A percentile compares a stretch with the other conserved stretches of the same genome.
Conservation (phyloP, 2,113 vertebrate species). For the Antechinus stuartii region DNA sequence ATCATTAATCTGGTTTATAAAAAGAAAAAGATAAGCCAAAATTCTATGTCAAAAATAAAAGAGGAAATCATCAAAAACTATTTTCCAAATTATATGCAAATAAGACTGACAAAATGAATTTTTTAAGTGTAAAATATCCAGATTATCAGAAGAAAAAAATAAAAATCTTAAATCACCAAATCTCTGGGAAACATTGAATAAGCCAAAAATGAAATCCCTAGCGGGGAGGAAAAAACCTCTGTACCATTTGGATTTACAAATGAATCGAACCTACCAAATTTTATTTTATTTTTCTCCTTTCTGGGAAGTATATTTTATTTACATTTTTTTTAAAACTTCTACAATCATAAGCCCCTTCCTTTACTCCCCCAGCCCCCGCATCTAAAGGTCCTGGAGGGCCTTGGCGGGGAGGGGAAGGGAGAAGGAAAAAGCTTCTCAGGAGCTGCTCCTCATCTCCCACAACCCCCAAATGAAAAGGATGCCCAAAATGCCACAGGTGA, state of each 20-base stretch:
- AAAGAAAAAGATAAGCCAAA: too few relatives aligned
- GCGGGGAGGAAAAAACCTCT: not conserved
- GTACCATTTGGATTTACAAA: not conserved
- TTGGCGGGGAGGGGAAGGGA: slow-evolving; percentile 66
- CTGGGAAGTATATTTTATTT: slow-evolving; percentile 83
- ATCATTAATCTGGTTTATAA: too few relatives aligned
- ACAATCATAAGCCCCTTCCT: slow-evolving; percentile 77
- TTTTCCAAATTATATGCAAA: too few relatives aligned
- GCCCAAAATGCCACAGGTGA: slow-evolving; percentile 71
- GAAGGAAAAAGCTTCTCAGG: slow-evolving; percentile 62
- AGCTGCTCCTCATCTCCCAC: slow-evolving; percentile 59
- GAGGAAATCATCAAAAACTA: too few relatives aligned
- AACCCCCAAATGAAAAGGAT: slow-evolving; percentile 43
- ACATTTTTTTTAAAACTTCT: slow-evolving; percentile 81
- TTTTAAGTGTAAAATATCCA: too few relatives aligned
- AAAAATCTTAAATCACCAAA: not conserved
- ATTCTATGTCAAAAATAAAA: too few relatives aligned
- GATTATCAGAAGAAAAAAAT: not conserved
- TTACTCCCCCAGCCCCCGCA: slow-evolving; percentile 54
- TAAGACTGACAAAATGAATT: too few relatives aligned
- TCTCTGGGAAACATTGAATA: not conserved
- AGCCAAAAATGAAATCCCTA: not conserved
- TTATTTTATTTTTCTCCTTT: not conserved
- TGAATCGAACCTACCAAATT: not conserved
- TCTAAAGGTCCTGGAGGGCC: slow-evolving; percentile 6